Evolutionary conservation across 2,888 invertebrate genomes (phyloP).

Genomic region (Homarus gammarus): DNA sequence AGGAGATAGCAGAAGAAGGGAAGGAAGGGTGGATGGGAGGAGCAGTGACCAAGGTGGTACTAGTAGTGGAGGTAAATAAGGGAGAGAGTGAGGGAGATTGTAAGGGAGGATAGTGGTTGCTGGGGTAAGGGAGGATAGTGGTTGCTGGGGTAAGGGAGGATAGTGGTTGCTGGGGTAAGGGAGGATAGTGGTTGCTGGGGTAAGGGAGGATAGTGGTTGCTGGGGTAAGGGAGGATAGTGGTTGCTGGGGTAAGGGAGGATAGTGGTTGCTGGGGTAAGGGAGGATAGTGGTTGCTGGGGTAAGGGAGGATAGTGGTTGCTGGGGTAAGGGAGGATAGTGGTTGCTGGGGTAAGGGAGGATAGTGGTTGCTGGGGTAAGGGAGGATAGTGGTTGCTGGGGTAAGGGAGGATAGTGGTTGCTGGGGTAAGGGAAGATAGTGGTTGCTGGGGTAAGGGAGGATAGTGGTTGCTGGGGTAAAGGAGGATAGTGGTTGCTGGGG

Average conservation of each 20-base stretch:
- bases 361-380: not conserved
- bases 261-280: not conserved
- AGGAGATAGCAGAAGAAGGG: not conserved
- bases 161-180: not conserved
- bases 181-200: not conserved
- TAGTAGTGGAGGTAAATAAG: not conserved
- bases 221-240: not conserved
- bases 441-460: not conserved
- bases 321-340: not conserved
- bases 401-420: not conserved
- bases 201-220: not conserved
- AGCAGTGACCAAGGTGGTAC: not conserved
- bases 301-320: not conserved
- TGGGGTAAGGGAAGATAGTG: not conserved
- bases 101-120: no score
- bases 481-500: not conserved
- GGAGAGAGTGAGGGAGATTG: conserved; percentile 22
- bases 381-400: not conserved
- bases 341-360: not conserved
- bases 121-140: no score
- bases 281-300: not conserved
- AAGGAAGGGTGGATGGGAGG: not conserved
- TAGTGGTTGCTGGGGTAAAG: not conserved
- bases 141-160: not conserved
- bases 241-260: not conserved